Base-by-base conservation (phyloP, 1,140 invertebrate species). In the Neoseiulus cucumeris region DNA sequence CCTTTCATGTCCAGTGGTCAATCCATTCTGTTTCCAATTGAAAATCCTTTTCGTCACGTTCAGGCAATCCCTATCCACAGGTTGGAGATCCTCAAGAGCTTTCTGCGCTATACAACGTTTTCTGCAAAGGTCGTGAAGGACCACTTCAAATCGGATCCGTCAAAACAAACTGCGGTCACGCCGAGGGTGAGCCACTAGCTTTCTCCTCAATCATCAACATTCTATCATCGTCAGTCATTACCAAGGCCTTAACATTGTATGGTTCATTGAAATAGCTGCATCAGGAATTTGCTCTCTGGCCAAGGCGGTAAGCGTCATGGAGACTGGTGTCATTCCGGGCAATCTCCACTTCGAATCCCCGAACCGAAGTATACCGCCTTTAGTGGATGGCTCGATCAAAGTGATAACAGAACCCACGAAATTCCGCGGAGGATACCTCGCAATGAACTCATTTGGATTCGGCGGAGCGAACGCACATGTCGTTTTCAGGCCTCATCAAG, bases 141-240 rank as follows among this genome's bases (percentile, higher is more conserved):
- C 87, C 91, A 0, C 76, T 97, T 0, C 74, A 81, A 30, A 85
- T 96, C 69, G 92, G 92, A 5, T 89, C 91, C 0, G 80, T 92
- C 0, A 97, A 97, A 73, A 91, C 90, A 0, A 95, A 94, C 75
- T 80, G 94, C 72, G 93, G 93, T 0, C 93, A 97, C 74, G 82
- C 87, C 0, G 93, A 97, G 75, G 85, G 89, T 7, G 85, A 86
- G 1, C n/a, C n/a, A n/a, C n/a, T 91, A 89, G 41, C 33, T 39
- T n/a, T n/a, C n/a, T n/a, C n/a, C n/a, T n/a, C n/a, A n/a, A n/a
- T n/a, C n/a, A n/a, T n/a, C n/a, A n/a, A n/a, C n/a, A n/a, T n/a
- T n/a, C n/a, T n/a, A n/a, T n/a, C n/a, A n/a, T n/a, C n/a, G n/a
- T n/a, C n/a, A n/a, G n/a, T n/a, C n/a, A n/a, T n/a, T n/a, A n/a